Conservation (phyloP, 2,888 invertebrate genomes). For the Hemithea aestivaria region DNA sequence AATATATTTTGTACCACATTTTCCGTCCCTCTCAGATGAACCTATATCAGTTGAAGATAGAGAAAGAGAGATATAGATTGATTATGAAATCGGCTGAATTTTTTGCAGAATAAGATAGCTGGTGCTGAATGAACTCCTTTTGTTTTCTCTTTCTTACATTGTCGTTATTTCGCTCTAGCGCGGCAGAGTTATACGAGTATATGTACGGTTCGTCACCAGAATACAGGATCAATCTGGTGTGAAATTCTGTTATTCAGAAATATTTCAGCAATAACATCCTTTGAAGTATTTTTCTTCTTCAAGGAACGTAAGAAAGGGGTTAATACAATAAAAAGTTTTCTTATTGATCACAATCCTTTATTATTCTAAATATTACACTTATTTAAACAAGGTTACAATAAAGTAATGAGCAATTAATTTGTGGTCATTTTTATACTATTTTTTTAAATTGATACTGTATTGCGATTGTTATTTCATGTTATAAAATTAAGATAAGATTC, state of each 20-base stretch:
- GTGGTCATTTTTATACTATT: too few species aligned
- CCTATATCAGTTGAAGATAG: slow-evolving; percentile 28
- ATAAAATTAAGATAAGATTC: too few species aligned
- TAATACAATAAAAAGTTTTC: too few species aligned
- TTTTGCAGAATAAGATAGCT: slow-evolving; percentile 60
- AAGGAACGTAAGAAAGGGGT: too few species aligned
- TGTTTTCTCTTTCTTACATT: slow-evolving; percentile 62
- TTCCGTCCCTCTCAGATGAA: slow-evolving; percentile 36
- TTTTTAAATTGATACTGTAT: too few species aligned
- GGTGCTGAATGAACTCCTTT: slow-evolving; percentile 69
- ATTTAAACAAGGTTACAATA: too few species aligned
- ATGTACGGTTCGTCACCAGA: slow-evolving; percentile 56
- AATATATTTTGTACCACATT: slow-evolving; percentile 34
- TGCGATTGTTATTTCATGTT: too few species aligned
- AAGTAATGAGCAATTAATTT: too few species aligned
- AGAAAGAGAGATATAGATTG: slow-evolving; percentile 47
- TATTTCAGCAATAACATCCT: not conserved
- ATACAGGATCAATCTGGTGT: slow-evolving; percentile 68
- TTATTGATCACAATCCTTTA: too few species aligned
- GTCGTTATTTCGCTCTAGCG: slow-evolving; percentile 59
- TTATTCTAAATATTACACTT: too few species aligned
- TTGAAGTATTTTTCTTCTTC: too few species aligned
- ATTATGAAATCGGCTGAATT: slow-evolving; percentile 56
- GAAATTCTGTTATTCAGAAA: slow-evolving; percentile 47
- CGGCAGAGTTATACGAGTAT: slow-evolving; percentile 47